Percentiles rank a stretch among this genome's conserved stretches.
phyloP scores from a whole-genome alignment of 1,140 invertebrate species.

The Myzus persicae region DNA sequence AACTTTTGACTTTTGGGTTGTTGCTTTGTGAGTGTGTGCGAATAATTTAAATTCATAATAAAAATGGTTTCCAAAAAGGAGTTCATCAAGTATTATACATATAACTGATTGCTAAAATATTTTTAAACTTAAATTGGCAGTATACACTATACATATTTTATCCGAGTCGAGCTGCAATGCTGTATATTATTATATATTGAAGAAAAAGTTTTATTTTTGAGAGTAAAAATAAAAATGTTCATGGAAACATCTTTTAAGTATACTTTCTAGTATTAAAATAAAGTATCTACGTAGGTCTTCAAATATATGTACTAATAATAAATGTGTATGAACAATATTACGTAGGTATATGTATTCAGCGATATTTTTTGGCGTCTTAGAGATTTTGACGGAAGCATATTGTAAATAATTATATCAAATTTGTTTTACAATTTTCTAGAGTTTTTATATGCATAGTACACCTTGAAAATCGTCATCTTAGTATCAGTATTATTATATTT shows the following conservation, averaged over 20 bases:
- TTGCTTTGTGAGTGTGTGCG: background rate
- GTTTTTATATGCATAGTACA: no score
- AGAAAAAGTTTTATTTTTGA: conserved; percentile 10
- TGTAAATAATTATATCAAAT: no score
- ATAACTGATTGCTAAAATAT: background rate
- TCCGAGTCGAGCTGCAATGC: background rate
- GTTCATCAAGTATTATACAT: background rate
- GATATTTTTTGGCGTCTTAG: no score
- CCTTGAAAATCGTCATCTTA: no score
- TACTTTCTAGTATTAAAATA: no score
- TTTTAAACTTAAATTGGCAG: background rate
- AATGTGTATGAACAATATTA: no score
- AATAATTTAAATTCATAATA: background rate
- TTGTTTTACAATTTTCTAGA: no score
- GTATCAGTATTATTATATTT: no score
- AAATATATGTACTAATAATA: no score
- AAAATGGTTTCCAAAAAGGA: background rate
- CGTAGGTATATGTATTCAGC: no score
- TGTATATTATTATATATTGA: background rate
- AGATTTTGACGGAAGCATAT: background rate
- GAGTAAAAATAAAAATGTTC: background rate
- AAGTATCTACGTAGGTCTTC: no score
- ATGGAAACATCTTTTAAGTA: no score
- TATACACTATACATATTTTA: background rate
- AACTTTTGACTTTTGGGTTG: background rate